Evolutionary conservation across 2,113 vertebrate genomes (phyloP).

Genomic region (Aplodontia rufa): DNA sequence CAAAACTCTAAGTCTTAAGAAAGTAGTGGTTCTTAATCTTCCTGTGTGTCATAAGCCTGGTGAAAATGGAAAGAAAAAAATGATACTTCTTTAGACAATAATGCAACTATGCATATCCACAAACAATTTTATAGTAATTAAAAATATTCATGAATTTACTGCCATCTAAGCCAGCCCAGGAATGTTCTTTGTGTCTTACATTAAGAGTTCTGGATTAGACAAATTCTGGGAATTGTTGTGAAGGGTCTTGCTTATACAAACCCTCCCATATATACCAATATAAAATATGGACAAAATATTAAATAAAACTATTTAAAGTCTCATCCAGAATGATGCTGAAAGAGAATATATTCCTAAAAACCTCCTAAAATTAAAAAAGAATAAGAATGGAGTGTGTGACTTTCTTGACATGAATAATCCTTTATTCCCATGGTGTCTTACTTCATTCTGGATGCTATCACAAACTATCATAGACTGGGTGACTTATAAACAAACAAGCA

Average conservation of each 20-base stretch:
- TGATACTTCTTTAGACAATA: background rate
- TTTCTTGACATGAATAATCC: background rate
- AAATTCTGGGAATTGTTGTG: background rate
- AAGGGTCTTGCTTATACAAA: background rate
- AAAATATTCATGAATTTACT: background rate
- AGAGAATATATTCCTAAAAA: background rate
- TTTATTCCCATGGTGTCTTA: background rate
- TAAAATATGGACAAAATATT: background rate
- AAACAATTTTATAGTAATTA: background rate
- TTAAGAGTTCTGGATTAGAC: background rate
- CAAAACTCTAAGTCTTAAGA: background rate
- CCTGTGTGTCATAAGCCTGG: background rate
- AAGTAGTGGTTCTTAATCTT: background rate
- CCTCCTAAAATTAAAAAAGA: background rate
- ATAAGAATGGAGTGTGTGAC: background rate
- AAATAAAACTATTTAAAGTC: background rate
- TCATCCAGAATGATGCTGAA: background rate
- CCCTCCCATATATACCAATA: background rate
- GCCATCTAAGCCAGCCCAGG: background rate
- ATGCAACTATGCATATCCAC: background rate
- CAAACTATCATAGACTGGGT: background rate
- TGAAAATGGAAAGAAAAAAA: background rate
- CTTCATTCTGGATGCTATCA: background rate
- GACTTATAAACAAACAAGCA: background rate
- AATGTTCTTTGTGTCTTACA: background rate